A percentile compares a stretch with the other conserved stretches of the same genome.
Conservation (phyloP, 2,797 vertebrate species). For the Malurus leucopterus region DNA sequence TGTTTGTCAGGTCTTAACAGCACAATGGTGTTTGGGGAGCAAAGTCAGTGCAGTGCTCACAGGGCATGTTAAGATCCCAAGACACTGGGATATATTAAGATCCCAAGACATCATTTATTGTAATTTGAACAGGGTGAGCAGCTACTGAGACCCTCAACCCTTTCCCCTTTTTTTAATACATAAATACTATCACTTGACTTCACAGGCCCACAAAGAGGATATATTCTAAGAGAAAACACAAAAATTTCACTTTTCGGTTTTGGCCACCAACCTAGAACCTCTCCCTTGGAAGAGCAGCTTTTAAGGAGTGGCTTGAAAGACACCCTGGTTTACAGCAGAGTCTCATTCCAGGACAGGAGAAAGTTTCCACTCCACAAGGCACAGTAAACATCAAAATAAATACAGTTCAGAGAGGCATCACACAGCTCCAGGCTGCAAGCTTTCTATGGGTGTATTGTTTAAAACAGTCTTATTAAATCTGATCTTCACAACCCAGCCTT, state of each 20-base stretch:
- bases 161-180: not conserved
- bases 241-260: not conserved
- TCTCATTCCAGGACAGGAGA: not conserved
- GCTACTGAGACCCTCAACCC: not conserved
- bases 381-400: not conserved
- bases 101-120: fast-evolving
- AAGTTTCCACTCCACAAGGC: not conserved
- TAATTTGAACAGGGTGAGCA: not conserved
- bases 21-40: not conserved
- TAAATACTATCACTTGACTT: not conserved
- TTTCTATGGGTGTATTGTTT: not conserved
- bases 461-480: not conserved
- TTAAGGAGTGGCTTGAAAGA: not conserved
- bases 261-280: not conserved
- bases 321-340: not conserved
- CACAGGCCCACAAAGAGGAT: not conserved
- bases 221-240: not conserved
- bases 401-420: not conserved
- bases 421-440: not conserved
- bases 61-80: not conserved
- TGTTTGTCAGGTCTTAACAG: not conserved
- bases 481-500: not conserved
- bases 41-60: fast-evolving
- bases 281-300: not conserved
- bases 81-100: not conserved